Evolutionary conservation across 2,113 vertebrate genomes (phyloP), one percentile per base, ranked within the genome.

Genomic region (Pelecanus crispus): DNA sequence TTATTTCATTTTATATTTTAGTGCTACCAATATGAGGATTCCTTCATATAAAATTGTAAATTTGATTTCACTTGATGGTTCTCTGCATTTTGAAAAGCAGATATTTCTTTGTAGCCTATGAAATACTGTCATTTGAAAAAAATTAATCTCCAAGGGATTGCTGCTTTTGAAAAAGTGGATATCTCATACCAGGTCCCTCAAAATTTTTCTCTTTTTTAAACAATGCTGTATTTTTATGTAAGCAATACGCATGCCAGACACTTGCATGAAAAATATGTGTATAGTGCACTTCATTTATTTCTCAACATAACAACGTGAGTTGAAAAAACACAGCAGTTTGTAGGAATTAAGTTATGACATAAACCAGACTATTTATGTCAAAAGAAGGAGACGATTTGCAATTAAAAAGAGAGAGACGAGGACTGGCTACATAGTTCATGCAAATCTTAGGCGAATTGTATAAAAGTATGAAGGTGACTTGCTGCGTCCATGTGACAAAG

Each of bases 331-430:
- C 94, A 96, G 94, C 6, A 6, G 89, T 95, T 96, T 92, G 72
- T 52, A 91, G 80, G 96, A 96, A 90, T 95, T 92, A 95, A 93
- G 67, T 96, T 96, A 92, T 86, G 92, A 97, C 50, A 94, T 81
- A 81, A 94, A 94, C 0, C 96, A 97, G 91, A 90, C 72, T 93
- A 66, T 86, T 92, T 83, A 26, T 95, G 94, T 92, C 91, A 96
- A 88, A 77, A 94, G 78, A 74, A 94, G 79, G 75, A 86, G 81
- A 95, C 90, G 55, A 94, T 91, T 89, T 63, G 55, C 65, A 83
- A 55, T 90, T 95, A 79, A 86, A 97, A 95, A 4, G 38, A 74
- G 63, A 26, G 36, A 63, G 62, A 55, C 0, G 2, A 91, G 3
- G 67, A 17, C 81, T 86, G 5, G 1, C 79, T 83, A 8, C 79